Base-by-base conservation (phyloP, 2,888 invertebrate species). In the Synanthedon myopaeformis region DNA sequence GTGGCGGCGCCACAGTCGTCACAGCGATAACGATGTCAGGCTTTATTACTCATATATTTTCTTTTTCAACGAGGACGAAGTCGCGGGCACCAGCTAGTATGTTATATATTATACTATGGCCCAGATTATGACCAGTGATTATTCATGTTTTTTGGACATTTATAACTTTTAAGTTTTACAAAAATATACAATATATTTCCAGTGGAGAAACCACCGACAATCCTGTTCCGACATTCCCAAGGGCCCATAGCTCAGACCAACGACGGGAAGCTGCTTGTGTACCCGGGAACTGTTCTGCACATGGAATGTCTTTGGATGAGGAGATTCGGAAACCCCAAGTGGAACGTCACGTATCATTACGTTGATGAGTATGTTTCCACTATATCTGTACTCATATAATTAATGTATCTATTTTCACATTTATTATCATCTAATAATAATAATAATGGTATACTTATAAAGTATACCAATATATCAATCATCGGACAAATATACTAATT, bases 281-380 rank as follows among this genome's bases (percentile, higher is more conserved):
- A 94, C 76, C 95, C 96, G 0, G 95, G 95, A 0, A 93, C 95
- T 0, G 92, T 93, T 13, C 83, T 96, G 41, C 95, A 96, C 69
- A 94, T 96, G 93, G 96, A 96, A 74, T 96, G 96, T 63, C 87
- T 96, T 10, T 96, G 95, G 95, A 94, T 95, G 84, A 84, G 95
- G 57, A 89, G 94, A 55, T 95, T 95, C 70, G 96, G 96, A 0
- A 92, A 93, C 65, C 96, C 96, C 0, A 94, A 93, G 73, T 96
- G 96, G 96, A 93, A 92, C 57, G 90, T 92, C 61, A 92, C 92
- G 51, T 92, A 91, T 62, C 88, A 89, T 62, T 90, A 90, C 42
- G 76, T 80, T 1, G 84, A 82, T 86, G 74, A 91, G 92, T 63
- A 10, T 28, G 41, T 2, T 19, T 17, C 4, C 1, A 4, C 6